Base-by-base conservation (phyloP, 2,888 invertebrate genomes). In the Pseudeuparius sepicola region DNA sequence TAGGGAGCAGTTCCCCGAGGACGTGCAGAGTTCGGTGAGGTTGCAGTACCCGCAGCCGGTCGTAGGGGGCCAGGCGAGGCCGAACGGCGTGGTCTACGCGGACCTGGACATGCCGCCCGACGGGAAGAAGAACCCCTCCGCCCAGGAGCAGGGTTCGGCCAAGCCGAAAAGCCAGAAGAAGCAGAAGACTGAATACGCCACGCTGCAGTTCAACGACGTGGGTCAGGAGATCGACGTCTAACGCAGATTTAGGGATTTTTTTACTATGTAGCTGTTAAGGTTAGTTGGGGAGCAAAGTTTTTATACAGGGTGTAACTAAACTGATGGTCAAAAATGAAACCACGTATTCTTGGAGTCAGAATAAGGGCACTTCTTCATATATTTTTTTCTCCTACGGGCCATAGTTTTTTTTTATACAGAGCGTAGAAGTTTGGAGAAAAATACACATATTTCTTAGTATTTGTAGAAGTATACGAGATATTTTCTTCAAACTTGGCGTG, bases 141-240 rank as follows among this genome's bases (percentile, higher is more conserved):
- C 38, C 24, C 36, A 36, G 2, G 38, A 36, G 28, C 40, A 42
- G 2, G 41, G 41, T 26, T 46, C 47, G 33, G 43, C 43, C 17
- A 51, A 47, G 37, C 40, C 40, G 16, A 51, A 57, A 43, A 42
- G 49, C 33, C 57, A 56, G 47, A 59, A 57, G 47, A 61, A 63
- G 53, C 58, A 60, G 44, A 59, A 64, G 60, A 71, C 73, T 54
- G 73, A 75, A 58, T 75, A 75, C 56, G 70, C 75, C 36, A 73
- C 75, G 51, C 63, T 75, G 50, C 73, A 71, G 59, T 77, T 76
- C 61, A 72, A 74, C 56, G 75, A 76, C 57, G 69, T 76, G 46
- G 74, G 74, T 47, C 72, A 73, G 57, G 75, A 75, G 56, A 75
- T 75, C 54, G 74, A 75, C 59, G 75, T 75, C 57, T 75, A 68